Conservation (phyloP, 2,113 vertebrate genomes). For the Oxyruncus cristatus region DNA sequence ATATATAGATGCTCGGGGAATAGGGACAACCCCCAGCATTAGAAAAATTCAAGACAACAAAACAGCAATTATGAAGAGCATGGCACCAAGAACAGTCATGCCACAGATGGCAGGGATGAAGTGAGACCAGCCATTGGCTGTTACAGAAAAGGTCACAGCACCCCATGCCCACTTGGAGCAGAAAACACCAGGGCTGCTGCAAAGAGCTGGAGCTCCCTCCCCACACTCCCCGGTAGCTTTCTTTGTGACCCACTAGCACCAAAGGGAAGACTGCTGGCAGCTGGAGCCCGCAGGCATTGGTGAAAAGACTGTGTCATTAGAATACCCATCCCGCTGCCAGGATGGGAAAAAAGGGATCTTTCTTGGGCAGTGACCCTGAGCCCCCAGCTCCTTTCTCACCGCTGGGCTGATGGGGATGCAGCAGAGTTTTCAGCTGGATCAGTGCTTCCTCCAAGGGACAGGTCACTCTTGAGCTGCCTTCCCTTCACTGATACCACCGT, state of each 20-base stretch:
- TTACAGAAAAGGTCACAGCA: constrained; percentile 5
- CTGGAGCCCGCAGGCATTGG: not conserved
- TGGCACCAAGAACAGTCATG: constrained; percentile 66
- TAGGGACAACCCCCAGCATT: constrained; percentile 55
- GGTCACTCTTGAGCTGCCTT: not conserved
- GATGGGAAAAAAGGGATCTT: not conserved
- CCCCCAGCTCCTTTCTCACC: not conserved
- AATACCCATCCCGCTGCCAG: not conserved
- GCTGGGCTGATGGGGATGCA: not conserved
- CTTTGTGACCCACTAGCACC: constrained; percentile 3
- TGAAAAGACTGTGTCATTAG: not conserved
- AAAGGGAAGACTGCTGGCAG: not conserved
- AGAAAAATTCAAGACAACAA: constrained; percentile 72
- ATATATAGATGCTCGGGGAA: constrained; percentile 59
- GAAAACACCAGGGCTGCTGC: constrained; percentile 36
- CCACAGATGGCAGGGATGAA: constrained; percentile 45
- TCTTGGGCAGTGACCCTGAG: not conserved
- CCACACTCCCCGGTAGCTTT: not conserved
- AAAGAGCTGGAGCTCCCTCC: not conserved
- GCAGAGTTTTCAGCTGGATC: not conserved
- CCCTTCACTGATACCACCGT: not conserved
- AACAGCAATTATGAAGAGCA: constrained; percentile 53
- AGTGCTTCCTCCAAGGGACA: not conserved
- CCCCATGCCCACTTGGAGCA: not conserved
- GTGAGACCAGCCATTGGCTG: not conserved